Conservation (phyloP, 2,888 invertebrate species). For the Dinocampus coccinellae region DNA sequence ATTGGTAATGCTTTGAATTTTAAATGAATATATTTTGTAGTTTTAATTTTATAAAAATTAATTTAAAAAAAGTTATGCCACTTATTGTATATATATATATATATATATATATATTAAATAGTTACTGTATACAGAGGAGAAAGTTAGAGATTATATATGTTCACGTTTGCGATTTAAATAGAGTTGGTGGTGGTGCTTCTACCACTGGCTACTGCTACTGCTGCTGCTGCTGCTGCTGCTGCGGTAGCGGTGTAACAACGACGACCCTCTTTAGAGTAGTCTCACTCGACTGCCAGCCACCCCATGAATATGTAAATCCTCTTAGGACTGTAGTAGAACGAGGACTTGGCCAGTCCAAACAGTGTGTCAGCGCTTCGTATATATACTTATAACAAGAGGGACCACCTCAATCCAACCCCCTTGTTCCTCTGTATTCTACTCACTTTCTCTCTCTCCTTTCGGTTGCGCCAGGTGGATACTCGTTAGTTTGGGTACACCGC, state of each 20-base stretch:
- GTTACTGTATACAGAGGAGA: background rate
- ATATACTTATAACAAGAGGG: conserved; percentile 46
- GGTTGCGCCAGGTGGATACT: conserved; percentile 31
- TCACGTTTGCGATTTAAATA: background rate
- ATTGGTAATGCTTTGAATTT: too few relatives aligned
- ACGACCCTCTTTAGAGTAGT: background rate
- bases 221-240: background rate
- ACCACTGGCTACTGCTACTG: too few relatives aligned
- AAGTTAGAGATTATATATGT: background rate
- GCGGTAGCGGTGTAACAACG: background rate
- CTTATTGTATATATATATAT: background rate
- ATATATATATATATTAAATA: background rate
- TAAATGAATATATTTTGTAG: too few relatives aligned
- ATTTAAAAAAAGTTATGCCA: too few relatives aligned
- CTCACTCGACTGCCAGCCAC: conserved; percentile 29
- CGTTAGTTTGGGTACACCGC: conserved; percentile 31
- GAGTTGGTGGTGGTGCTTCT: background rate
- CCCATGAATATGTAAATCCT: conserved; percentile 57
- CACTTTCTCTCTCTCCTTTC: background rate
- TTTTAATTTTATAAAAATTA: too few relatives aligned
- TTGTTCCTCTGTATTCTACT: background rate
- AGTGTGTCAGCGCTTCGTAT: conserved; percentile 25
- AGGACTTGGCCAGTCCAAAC: conserved; percentile 27
- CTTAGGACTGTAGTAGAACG: conserved; percentile 20
- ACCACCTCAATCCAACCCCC: background rate